Evolutionary conservation across 2,113 vertebrate species (phyloP).

Genomic region (Elephas maximus): DNA sequence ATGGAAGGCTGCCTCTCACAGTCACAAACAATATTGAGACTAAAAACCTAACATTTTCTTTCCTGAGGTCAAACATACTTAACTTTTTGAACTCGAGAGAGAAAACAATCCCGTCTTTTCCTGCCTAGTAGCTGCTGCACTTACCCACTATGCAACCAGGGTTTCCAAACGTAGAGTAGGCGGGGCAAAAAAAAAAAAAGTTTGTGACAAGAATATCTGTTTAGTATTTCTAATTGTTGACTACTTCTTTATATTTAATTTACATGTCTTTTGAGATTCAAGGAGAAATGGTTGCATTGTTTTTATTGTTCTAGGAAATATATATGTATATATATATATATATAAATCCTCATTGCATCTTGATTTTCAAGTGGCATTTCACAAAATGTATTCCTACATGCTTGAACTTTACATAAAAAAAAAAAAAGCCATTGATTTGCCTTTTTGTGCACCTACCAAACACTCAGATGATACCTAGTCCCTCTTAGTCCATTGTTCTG

Average conservation of each 20-base stretch:
- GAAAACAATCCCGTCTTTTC: neutral
- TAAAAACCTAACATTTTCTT: neutral
- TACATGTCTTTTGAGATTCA: neutral
- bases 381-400: neutral
- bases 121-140: neutral
- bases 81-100: neutral
- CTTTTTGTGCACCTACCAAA: neutral
- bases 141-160: too few relatives aligned
- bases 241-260: neutral
- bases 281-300: neutral
- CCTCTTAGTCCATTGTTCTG: neutral
- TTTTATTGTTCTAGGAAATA: neutral
- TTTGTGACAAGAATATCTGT: neutral
- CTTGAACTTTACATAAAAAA: neutral
- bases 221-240: neutral
- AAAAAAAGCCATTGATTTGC: neutral
- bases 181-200: neutral
- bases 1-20: neutral
- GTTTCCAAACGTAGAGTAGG: too few relatives aligned
- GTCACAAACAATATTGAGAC: neutral
- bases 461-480: neutral
- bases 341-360: neutral
- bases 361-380: neutral
- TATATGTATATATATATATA: neutral
- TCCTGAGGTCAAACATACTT: neutral